These are phyloP conservation scores for Melanostoma scalare DNA, from an alignment of 2,888 invertebrate genomes.

Conservation along the genomic window DNA sequence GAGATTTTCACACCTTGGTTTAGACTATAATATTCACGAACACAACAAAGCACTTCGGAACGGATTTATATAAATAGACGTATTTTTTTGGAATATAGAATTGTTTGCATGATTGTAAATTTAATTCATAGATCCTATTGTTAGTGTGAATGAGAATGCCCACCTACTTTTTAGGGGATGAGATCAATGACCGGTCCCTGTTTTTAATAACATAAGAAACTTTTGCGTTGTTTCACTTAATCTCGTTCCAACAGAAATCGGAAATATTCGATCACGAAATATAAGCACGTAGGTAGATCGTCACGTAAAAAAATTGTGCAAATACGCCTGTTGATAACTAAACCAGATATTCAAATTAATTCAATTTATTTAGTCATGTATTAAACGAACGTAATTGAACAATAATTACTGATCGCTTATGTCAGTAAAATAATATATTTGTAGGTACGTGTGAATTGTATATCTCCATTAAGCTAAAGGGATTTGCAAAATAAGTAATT, in stretches of 20 bases:
- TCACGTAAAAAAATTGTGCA: not conserved
- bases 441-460: too few relatives aligned
- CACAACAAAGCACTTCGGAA: not conserved
- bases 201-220: slow-evolving; percentile 17
- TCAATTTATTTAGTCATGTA: slow-evolving; percentile 6
- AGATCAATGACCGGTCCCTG: not conserved
- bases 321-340: not conserved
- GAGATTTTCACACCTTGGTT: not conserved
- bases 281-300: too few relatives aligned
- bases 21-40: not conserved
- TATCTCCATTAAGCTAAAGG: too few relatives aligned
- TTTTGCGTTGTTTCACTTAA: slow-evolving; percentile 4
- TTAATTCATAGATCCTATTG: not conserved
- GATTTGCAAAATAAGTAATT: too few relatives aligned
- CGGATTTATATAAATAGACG: not conserved
- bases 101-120: slow-evolving; percentile 2
- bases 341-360: slow-evolving; percentile 20
- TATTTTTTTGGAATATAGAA: not conserved
- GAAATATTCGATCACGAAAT: too few relatives aligned
- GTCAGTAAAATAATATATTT: not conserved
- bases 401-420: slow-evolving; percentile 5
- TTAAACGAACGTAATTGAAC: slow-evolving; percentile 10
- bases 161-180: not conserved
- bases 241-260: not conserved
- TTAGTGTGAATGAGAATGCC: not conserved